Conservation (phyloP, 2,113 vertebrate genomes). For the Chlorodrepanis virens region DNA sequence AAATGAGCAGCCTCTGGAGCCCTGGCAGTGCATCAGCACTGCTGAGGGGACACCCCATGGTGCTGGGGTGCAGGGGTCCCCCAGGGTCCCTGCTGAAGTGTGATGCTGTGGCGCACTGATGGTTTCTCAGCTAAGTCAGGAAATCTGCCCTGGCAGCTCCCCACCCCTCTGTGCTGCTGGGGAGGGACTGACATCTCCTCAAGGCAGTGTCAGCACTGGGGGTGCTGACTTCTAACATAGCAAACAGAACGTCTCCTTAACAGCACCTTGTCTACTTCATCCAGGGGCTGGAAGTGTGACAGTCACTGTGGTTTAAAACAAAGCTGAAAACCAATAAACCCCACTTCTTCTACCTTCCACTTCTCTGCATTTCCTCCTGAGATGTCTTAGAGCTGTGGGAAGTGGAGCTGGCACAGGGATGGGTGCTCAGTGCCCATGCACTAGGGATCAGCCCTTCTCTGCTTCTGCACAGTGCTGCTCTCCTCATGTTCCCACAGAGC, state of each 20-base stretch:
- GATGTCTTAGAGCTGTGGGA: background rate
- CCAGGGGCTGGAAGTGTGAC: background rate
- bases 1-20: background rate
- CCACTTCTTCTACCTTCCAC: background rate
- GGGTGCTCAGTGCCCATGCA: too few species aligned
- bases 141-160: background rate
- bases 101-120: background rate
- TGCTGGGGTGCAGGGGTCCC: background rate
- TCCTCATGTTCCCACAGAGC: background rate
- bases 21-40: background rate
- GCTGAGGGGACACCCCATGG: rapidly evolving
- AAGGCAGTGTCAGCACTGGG: background rate
- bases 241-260: background rate
- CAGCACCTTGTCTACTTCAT: background rate
- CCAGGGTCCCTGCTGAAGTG: background rate
- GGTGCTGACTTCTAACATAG: background rate
- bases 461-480: background rate
- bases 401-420: background rate
- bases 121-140: background rate
- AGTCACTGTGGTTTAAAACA: background rate
- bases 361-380: background rate
- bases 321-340: background rate
- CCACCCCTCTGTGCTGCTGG: background rate
- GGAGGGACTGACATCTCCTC: background rate
- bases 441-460: background rate